phyloP scores from a whole-genome alignment of 2,888 invertebrate species.

The Eupelmus urozonus region DNA sequence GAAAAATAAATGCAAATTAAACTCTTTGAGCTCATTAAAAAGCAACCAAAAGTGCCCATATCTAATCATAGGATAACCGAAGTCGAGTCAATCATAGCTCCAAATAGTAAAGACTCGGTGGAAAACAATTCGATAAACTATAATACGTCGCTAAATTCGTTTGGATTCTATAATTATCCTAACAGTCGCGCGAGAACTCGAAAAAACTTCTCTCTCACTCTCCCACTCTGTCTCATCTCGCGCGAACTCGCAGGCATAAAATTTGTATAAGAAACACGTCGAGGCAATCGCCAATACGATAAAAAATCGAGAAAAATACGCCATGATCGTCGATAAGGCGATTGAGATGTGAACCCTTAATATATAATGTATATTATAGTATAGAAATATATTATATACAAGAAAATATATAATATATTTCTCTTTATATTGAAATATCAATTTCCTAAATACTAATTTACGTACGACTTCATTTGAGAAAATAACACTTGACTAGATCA shows the following conservation, averaged over 20 bases:
- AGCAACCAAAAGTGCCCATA: slow-evolving; percentile 34
- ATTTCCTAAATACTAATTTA: slow-evolving; percentile 52
- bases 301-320: slow-evolving; percentile 53
- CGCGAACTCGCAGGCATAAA: slow-evolving; percentile 23
- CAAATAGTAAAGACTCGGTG: slow-evolving; percentile 25
- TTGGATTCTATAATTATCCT: slow-evolving; percentile 22
- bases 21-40: no score
- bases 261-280: slow-evolving; percentile 41
- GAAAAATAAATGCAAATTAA: neutral
- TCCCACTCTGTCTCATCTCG: slow-evolving; percentile 1
- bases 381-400: slow-evolving; percentile 41
- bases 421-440: slow-evolving; percentile 30
- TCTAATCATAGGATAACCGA: slow-evolving; percentile 24
- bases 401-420: slow-evolving; percentile 40
- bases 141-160: slow-evolving; percentile 20
- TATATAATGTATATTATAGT: slow-evolving; percentile 43
- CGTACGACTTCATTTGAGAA: slow-evolving; percentile 61
- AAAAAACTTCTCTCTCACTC: neutral
- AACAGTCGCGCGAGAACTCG: slow-evolving; percentile 15
- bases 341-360: slow-evolving; percentile 32
- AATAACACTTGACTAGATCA: slow-evolving; percentile 75
- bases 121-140: slow-evolving; percentile 38
- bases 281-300: slow-evolving; percentile 34
- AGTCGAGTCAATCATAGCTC: slow-evolving; percentile 15
- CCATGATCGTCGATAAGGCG: slow-evolving; percentile 29